Percentiles rank a stretch among this genome's conserved stretches.
Evolutionary conservation across 2,888 invertebrate species (phyloP).

Genomic region (Sicus ferrugineus): DNA sequence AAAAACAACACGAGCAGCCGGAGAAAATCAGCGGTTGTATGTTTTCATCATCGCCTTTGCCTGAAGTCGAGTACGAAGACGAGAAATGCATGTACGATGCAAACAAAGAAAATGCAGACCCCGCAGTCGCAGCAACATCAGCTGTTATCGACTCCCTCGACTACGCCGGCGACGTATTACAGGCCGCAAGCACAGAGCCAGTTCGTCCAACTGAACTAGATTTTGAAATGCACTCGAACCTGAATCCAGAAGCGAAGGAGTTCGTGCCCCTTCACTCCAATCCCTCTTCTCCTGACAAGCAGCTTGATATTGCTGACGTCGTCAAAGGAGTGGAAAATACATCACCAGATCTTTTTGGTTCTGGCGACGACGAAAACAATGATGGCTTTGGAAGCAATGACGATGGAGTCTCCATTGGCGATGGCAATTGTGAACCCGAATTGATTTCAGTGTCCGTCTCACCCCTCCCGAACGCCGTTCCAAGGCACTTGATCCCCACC

Average conservation of each 20-base stretch:
- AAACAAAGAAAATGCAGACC: constrained; percentile 24
- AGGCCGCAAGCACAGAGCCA: neutral
- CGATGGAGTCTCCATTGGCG: constrained; percentile 23
- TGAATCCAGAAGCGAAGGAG: constrained; percentile 87
- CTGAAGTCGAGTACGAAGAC: constrained; percentile 8
- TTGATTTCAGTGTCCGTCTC: constrained; percentile 27
- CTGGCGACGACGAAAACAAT: constrained; percentile 2
- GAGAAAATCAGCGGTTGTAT: constrained; percentile 25
- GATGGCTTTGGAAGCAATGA: neutral
- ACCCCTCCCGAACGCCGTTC: constrained; percentile 35
- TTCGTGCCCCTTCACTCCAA: constrained; percentile 68
- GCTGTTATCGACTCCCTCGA: constrained; percentile 10
- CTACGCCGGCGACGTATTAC: constrained; percentile 23
- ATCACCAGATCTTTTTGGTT: constrained; percentile 15
- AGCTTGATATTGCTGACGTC: constrained; percentile 38
- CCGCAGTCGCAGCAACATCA: constrained; percentile 7
- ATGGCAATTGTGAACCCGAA: constrained; percentile 33
- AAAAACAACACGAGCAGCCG: constrained; percentile 11
- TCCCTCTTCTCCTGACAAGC: constrained; percentile 64
- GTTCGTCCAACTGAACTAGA: constrained; percentile 36
- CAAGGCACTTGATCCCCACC: constrained; percentile 16
- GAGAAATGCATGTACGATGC: constrained; percentile 14
- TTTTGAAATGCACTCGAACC: constrained; percentile 74
- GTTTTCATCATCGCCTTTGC: constrained; percentile 13
- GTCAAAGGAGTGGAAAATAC: constrained; percentile 30